Evolutionary conservation across 1,140 invertebrate species (phyloP).

Genomic region (Globodera rostochiensis): DNA sequence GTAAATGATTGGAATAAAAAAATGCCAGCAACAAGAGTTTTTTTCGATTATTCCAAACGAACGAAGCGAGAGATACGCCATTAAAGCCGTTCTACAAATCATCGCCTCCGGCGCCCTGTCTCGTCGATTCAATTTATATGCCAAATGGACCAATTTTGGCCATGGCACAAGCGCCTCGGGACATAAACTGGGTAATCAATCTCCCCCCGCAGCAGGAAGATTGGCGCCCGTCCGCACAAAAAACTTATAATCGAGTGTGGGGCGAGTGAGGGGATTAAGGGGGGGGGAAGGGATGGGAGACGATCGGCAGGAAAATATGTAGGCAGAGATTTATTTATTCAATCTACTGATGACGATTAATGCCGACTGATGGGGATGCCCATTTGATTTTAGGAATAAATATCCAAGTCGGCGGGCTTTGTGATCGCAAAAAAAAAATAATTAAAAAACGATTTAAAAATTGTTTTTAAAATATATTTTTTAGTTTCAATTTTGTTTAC

Average conservation of each 20-base stretch:
- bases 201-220: background rate
- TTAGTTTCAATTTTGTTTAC: too few relatives aligned
- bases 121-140: background rate
- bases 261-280: background rate
- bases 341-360: background rate
- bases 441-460: too few relatives aligned
- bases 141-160: background rate
- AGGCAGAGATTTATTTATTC: background rate
- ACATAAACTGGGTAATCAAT: constrained; percentile 6
- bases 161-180: background rate
- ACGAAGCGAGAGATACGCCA: background rate
- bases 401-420: too few relatives aligned
- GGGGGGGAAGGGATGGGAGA: background rate
- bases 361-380: too few relatives aligned
- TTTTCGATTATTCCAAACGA: background rate
- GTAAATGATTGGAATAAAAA: too few relatives aligned
- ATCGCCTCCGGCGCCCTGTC: background rate
- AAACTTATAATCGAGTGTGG: constrained; percentile 15
- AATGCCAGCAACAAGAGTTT: background rate
- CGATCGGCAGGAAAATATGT: background rate
- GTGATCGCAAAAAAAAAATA: too few relatives aligned
- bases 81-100: background rate
- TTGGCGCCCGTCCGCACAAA: constrained; percentile 10
- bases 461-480: too few relatives aligned
- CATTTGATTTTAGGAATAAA: background rate